Percentiles rank a stretch among this genome's conserved stretches.
These are phyloP conservation scores for Calliphora vicina DNA, from an alignment of 1,140 invertebrate species.

Conservation along the genomic window DNA sequence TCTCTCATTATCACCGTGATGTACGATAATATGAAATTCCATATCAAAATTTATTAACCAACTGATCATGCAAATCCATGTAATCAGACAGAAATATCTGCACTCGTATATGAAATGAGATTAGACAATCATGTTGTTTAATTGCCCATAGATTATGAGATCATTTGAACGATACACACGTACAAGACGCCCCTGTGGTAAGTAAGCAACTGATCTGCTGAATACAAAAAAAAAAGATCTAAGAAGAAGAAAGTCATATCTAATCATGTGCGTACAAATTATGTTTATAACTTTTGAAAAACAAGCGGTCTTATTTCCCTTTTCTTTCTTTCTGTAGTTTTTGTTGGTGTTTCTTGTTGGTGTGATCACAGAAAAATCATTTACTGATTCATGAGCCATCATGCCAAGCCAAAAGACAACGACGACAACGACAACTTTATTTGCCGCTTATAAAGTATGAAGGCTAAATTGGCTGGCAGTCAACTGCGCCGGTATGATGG, in stretches of 20 bases:
- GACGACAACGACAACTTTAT: slow-evolving; percentile 26
- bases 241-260: neutral
- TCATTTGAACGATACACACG: slow-evolving; percentile 17
- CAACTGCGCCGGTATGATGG: neutral
- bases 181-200: slow-evolving; percentile 12
- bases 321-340: no score
- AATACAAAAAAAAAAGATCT: neutral
- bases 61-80: slow-evolving; percentile 11
- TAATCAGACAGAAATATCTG: neutral
- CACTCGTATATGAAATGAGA: neutral
- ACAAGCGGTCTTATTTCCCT: neutral
- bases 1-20: neutral
- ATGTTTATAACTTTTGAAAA: slow-evolving; percentile 10
- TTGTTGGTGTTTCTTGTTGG: no score
- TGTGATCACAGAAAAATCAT: slow-evolving; percentile 9
- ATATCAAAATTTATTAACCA: slow-evolving; percentile 29
- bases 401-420: neutral
- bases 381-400: slow-evolving; percentile 29
- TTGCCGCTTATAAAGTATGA: neutral
- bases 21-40: slow-evolving; percentile 6
- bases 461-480: neutral
- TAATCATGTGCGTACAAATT: slow-evolving; percentile 24
- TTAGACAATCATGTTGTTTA: slow-evolving; percentile 28
- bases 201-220: neutral
- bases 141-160: slow-evolving; percentile 36